Evolutionary conservation across 2,113 vertebrate genomes (phyloP), one percentile per base, ranked within the genome.

Genomic region (Ancistrus triradiatus): DNA sequence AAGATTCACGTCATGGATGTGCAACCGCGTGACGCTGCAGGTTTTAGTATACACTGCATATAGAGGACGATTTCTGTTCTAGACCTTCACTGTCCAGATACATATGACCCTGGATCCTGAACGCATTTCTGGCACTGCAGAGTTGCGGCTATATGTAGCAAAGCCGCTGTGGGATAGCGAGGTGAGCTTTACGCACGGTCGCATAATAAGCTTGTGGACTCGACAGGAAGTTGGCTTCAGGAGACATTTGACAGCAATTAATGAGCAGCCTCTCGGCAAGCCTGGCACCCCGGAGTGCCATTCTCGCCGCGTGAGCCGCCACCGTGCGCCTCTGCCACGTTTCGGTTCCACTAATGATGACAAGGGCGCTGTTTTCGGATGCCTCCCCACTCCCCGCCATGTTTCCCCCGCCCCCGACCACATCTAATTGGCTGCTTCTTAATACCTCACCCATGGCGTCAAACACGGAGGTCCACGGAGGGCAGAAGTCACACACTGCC

Each of bases 351-450:
- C 44, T 69, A 61, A 61, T 69, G 66, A 55, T 15, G 15, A 62
- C 43, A 18, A 19, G 27, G 27, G 31, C 57, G 46, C 28, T 46
- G 25, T 53, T 28, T 60, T 18, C 28, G 19, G 14, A 51, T 51
- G 56, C 57, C 47, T 40, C 31, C 11, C 19, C 2, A 35, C 37
- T 46, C 9, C 37, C 46, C 53, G 35, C 55, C 46, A 31, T 28
- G 4, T 42, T 8, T 33, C 10, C 46, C 55, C 42, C 46, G 28
- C 15, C 22, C 24, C 31, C 25, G 37, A 28, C 18, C 52, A 49
- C 24, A 35, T 69, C 65, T 87, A 85, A 88, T 86, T 84, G 77
- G 79, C 72, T 77, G 64, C 67, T 48, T 69, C 59, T 44, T 63
- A 44, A 70, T 53, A 74, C 60, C 57, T 66, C 7, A 44, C 28